Evolutionary conservation across 2,888 invertebrate genomes (phyloP).

Genomic region (Epistrophella euchroma): DNA sequence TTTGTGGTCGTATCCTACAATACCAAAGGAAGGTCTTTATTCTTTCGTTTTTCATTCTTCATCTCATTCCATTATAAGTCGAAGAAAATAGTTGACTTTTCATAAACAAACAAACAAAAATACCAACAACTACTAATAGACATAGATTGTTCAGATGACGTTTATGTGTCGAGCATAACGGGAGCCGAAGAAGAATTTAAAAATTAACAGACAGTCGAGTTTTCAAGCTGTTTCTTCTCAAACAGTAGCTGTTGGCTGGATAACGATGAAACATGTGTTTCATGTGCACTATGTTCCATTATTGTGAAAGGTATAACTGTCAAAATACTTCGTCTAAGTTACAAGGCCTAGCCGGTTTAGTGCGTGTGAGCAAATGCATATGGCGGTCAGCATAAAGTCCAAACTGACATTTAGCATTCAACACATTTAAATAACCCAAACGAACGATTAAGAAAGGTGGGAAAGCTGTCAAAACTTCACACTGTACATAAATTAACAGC

Average conservation of each 20-base stretch:
- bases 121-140: slow-evolving; percentile 60
- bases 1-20: slow-evolving; percentile 53
- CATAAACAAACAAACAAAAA: slow-evolving; percentile 73
- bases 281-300: slow-evolving; percentile 70
- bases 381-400: slow-evolving; percentile 40
- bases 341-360: neutral
- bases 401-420: slow-evolving; percentile 42
- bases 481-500: slow-evolving; percentile 65
- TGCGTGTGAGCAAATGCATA: neutral
- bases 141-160: slow-evolving; percentile 39
- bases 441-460: slow-evolving; percentile 37
- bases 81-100: slow-evolving; percentile 73
- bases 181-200: slow-evolving; percentile 2
- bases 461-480: slow-evolving; percentile 65
- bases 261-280: slow-evolving; percentile 60
- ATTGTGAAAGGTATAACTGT: slow-evolving; percentile 59
- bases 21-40: neutral
- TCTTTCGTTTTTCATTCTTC: slow-evolving; percentile 25
- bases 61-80: slow-evolving; percentile 53
- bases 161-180: slow-evolving; percentile 14
- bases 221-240: slow-evolving; percentile 68
- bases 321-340: slow-evolving; percentile 54
- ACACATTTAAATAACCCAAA: slow-evolving; percentile 17
- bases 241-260: slow-evolving; percentile 34
- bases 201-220: neutral